phyloP scores from a whole-genome alignment of 2,888 invertebrate genomes.

The Xestia sexstrigata region DNA sequence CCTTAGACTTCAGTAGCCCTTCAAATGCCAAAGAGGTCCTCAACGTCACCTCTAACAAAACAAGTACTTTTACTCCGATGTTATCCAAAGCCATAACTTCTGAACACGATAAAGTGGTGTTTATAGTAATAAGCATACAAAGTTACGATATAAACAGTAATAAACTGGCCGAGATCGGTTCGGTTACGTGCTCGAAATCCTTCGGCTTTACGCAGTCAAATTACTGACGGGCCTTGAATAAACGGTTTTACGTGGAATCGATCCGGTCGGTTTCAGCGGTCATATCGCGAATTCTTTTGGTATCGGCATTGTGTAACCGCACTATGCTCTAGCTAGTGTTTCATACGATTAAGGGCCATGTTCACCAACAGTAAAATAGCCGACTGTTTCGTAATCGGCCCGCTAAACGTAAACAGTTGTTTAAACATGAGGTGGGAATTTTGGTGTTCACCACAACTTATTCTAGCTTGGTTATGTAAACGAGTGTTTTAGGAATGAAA shows the following conservation, averaged over 20 bases:
- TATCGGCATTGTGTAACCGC: not conserved
- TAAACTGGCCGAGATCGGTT: conserved; percentile 46
- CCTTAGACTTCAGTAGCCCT: conserved; percentile 9
- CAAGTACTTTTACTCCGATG: conserved; percentile 25
- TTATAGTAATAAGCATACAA: conserved; percentile 51
- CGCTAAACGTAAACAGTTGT: too few species aligned
- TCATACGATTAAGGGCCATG: too few species aligned
- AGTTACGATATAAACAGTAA: conserved; percentile 52
- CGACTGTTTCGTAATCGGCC: too few species aligned
- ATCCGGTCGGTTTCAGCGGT: not conserved
- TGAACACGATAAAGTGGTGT: conserved; percentile 49
- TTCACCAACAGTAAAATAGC: too few species aligned
- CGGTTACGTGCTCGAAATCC: conserved; percentile 48
- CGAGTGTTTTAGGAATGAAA: too few species aligned
- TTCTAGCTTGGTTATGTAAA: too few species aligned
- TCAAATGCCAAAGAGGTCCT: not conserved
- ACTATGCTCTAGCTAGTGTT: not conserved
- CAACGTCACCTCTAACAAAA: conserved; percentile 27
- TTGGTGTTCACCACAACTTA: too few species aligned
- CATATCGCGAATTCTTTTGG: conserved; percentile 9
- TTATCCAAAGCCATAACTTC: conserved; percentile 35
- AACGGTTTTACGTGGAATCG: conserved; percentile 19
- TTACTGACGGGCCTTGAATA: conserved; percentile 30
- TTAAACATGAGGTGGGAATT: too few species aligned
- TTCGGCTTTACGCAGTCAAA: conserved; percentile 41